Evolutionary conservation across 2,888 invertebrate species (phyloP).

Genomic region (Pelosia muscerda): DNA sequence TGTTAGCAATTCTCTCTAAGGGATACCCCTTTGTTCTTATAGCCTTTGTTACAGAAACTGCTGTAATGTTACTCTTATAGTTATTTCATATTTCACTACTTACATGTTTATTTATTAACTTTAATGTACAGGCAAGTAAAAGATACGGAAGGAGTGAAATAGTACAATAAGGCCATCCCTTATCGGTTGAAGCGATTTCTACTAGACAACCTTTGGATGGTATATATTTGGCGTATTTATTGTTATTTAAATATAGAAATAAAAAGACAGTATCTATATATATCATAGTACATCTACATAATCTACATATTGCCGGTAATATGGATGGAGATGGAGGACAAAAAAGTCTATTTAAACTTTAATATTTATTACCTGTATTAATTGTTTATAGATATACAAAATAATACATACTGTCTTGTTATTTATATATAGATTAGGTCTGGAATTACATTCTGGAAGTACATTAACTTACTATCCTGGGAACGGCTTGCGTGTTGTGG

Average conservation of each 20-base stretch:
- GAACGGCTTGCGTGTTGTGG: neutral
- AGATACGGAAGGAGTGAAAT: neutral
- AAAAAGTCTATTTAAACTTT: too few species aligned
- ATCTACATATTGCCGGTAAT: too few species aligned
- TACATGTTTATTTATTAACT: neutral
- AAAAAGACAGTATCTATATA: neutral
- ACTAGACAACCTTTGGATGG: neutral
- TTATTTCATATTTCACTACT: neutral
- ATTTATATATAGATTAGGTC: neutral
- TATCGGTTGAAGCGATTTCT: conserved; percentile 4
- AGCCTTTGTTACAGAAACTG: neutral
- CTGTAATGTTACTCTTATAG: neutral
- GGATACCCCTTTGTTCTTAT: neutral
- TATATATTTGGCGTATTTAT: neutral
- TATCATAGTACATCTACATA: neutral
- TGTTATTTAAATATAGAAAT: neutral
- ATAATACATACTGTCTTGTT: too few species aligned
- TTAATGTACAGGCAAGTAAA: conserved; percentile 1
- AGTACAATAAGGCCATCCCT: conserved; percentile 4
- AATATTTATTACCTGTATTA: too few species aligned
- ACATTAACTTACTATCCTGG: neutral
- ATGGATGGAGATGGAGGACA: too few species aligned
- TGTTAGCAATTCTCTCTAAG: neutral
- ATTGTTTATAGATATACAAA: too few species aligned
- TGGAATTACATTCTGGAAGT: too few species aligned